These are phyloP conservation scores for Ptiloglossa arizonensis DNA, from an alignment of 1,140 invertebrate species.

Conservation along the genomic window DNA sequence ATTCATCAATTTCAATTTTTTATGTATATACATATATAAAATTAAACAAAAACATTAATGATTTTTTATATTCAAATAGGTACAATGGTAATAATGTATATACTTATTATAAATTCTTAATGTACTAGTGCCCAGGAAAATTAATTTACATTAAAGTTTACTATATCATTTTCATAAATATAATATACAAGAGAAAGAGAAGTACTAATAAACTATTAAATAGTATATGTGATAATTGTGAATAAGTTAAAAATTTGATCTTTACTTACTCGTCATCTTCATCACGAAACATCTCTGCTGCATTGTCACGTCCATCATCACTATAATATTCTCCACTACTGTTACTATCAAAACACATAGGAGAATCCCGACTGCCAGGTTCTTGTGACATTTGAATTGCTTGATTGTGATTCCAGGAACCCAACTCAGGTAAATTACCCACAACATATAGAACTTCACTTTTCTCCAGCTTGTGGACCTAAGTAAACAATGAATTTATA, in stretches of 20 bases:
- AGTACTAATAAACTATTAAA: too few species aligned
- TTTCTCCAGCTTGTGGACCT: constrained; percentile 77
- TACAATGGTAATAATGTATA: too few species aligned
- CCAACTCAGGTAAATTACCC: constrained; percentile 79
- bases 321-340: constrained; percentile 67
- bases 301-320: constrained; percentile 66
- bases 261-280: constrained; percentile 69
- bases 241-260: background rate
- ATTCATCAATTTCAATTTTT: constrained; percentile 6
- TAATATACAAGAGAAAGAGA: too few species aligned
- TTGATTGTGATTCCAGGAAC: constrained; percentile 80
- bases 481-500: constrained; percentile 18
- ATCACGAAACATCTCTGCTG: constrained; percentile 66
- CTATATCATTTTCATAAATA: too few species aligned
- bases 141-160: too few species aligned
- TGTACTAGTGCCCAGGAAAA: too few species aligned
- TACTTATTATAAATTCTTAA: too few species aligned
- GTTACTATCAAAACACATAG: constrained; percentile 71
- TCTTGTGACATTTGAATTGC: constrained; percentile 77
- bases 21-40: too few species aligned
- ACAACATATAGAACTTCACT: constrained; percentile 79
- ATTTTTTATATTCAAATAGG: too few species aligned
- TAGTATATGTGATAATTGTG: too few species aligned
- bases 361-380: constrained; percentile 66
- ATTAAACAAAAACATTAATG: too few species aligned